Conservation (phyloP, 1,140 invertebrate species). For the Drosophila melanica region DNA sequence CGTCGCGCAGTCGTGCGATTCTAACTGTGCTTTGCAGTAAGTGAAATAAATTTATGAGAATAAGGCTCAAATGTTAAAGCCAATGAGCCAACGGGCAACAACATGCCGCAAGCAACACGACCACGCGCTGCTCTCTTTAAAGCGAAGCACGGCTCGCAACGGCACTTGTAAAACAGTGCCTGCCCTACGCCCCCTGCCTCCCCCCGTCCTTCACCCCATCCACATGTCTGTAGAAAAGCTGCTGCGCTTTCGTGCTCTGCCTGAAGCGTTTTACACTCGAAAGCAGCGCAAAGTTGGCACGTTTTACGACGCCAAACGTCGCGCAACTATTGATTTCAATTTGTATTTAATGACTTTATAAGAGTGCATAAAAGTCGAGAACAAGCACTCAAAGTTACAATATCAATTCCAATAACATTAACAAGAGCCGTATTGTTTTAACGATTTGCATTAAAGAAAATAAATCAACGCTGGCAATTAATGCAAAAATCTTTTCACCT, state of each 20-base stretch:
- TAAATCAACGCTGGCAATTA: not conserved
- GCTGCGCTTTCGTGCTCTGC: slow-evolving; percentile 10
- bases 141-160: not conserved
- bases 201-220: not conserved
- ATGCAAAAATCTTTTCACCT: slow-evolving; percentile 20
- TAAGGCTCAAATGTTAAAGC: slow-evolving; percentile 37
- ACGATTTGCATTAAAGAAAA: not conserved
- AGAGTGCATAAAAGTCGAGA: slow-evolving; percentile 29
- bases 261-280: slow-evolving; percentile 2
- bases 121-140: slow-evolving; percentile 10
- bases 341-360: slow-evolving; percentile 42
- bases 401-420: slow-evolving; percentile 4
- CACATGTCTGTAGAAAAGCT: not conserved
- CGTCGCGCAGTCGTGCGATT: slow-evolving; percentile 68
- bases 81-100: slow-evolving; percentile 35
- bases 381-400: slow-evolving; percentile 11
- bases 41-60: slow-evolving; percentile 75
- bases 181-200: not conserved
- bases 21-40: slow-evolving; percentile 68
- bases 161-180: slow-evolving; percentile 13
- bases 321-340: slow-evolving; percentile 47
- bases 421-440: not conserved
- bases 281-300: slow-evolving; percentile 16
- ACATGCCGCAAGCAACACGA: slow-evolving; percentile 1
- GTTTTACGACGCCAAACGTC: slow-evolving; percentile 24